Conservation (phyloP, 2,797 vertebrate genomes). For the Pseudochaenichthys georgianus region DNA sequence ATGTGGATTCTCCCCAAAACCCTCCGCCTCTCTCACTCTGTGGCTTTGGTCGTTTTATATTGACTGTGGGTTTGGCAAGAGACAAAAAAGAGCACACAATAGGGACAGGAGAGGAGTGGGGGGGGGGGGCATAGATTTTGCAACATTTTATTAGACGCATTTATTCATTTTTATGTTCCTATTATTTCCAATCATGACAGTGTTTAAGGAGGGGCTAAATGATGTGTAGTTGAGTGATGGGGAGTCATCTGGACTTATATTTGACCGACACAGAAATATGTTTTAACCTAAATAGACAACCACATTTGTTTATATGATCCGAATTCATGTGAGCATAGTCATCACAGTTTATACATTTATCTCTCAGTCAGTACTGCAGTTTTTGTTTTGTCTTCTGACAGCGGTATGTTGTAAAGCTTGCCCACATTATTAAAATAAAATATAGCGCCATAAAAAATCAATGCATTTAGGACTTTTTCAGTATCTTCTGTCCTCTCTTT, state of each 20-base stretch:
- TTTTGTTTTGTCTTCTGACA: slow-evolving; percentile 31
- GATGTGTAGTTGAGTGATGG: slow-evolving; percentile 59
- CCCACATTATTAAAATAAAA: background rate
- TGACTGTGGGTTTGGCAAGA: slow-evolving; percentile 88
- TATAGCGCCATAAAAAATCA: slow-evolving; percentile 23
- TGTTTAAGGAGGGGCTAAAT: slow-evolving; percentile 27
- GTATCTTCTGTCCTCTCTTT: slow-evolving; percentile 44
- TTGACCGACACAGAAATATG: slow-evolving; percentile 45
- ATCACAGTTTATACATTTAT: slow-evolving; percentile 29
- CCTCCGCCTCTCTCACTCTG: slow-evolving; percentile 74
- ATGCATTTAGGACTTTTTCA: slow-evolving; percentile 36
- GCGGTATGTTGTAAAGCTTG: slow-evolving; percentile 9
- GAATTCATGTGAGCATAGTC: slow-evolving; percentile 40
- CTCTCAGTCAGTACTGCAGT: slow-evolving; percentile 20
- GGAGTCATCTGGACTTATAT: slow-evolving; percentile 41
- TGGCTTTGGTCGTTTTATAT: slow-evolving; percentile 89
- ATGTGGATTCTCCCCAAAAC: slow-evolving; percentile 78
- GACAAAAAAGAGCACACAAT: slow-evolving; percentile 81
- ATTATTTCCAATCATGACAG: slow-evolving; percentile 74
- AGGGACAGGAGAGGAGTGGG: slow-evolving; percentile 57
- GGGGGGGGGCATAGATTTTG: slow-evolving; percentile 58
- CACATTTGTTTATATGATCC: slow-evolving; percentile 60
- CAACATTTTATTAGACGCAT: slow-evolving; percentile 82
- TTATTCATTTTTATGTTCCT: slow-evolving; percentile 83
- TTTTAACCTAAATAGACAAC: slow-evolving; percentile 44